Conservation (phyloP, 2,888 invertebrate genomes). For the Tetranychus truncatus region DNA sequence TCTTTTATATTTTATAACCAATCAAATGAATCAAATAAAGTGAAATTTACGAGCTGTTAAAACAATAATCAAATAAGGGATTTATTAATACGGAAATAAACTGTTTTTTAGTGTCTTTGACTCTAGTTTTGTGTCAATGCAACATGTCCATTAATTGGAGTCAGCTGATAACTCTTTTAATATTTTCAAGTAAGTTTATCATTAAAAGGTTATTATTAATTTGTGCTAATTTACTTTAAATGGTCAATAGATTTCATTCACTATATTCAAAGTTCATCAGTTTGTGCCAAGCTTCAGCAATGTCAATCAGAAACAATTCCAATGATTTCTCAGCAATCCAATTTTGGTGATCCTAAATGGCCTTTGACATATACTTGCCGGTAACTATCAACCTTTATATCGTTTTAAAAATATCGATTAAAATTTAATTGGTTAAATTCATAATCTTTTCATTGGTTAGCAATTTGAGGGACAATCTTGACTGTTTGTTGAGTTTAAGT, state of each 20-base stretch:
- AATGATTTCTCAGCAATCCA: neutral
- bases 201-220: neutral
- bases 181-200: neutral
- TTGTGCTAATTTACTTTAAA: neutral
- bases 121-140: too few species aligned
- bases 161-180: too few species aligned
- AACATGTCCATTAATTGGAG: too few species aligned
- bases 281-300: neutral
- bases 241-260: neutral
- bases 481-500: neutral
- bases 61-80: too few species aligned
- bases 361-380: conserved; percentile 1
- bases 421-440: neutral
- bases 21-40: neutral
- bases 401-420: too few species aligned
- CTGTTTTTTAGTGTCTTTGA: too few species aligned
- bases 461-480: neutral
- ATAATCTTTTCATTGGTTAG: neutral
- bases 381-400: neutral
- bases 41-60: neutral
- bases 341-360: neutral
- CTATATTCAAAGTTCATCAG: neutral
- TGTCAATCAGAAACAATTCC: neutral
- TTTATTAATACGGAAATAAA: too few species aligned
- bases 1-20: neutral